phyloP scores from a whole-genome alignment of 2,797 vertebrate species.

The Acanthornis magna region DNA sequence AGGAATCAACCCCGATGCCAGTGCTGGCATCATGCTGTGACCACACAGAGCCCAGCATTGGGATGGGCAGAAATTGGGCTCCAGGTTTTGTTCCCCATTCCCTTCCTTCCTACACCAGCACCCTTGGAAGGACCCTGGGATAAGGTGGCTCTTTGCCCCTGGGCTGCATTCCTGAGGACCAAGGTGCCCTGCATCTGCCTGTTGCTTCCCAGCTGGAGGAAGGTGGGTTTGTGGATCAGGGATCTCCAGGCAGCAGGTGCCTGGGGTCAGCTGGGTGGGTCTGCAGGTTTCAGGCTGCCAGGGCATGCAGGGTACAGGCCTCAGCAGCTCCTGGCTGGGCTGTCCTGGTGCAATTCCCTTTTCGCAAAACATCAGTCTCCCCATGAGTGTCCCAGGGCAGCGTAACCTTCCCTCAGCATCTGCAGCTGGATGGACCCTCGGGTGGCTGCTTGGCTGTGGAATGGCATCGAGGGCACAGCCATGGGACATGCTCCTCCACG shows the following conservation, averaged over 20 bases:
- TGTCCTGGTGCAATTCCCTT: background rate
- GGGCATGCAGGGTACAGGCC: background rate
- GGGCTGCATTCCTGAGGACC: accelerated
- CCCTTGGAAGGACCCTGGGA: background rate
- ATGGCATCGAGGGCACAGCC: background rate
- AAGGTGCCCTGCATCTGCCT: background rate
- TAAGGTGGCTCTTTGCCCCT: background rate
- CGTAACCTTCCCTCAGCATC: accelerated
- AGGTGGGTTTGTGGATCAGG: accelerated
- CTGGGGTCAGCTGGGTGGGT: accelerated
- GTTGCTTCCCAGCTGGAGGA: accelerated
- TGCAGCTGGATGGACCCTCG: background rate
- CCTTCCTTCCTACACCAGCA: background rate
- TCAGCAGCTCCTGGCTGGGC: background rate
- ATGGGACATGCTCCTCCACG: accelerated
- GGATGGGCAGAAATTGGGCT: background rate
- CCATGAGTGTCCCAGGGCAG: accelerated
- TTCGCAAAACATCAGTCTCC: background rate
- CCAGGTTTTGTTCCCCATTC: background rate
- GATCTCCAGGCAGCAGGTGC: accelerated
- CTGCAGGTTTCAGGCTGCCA: accelerated
- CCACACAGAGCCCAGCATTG: accelerated
- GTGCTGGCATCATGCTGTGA: background rate
- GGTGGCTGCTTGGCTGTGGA: background rate
- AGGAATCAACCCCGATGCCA: background rate